Base-by-base conservation (phyloP, 2,113 vertebrate species). In the Dermatemys mawii region DNA sequence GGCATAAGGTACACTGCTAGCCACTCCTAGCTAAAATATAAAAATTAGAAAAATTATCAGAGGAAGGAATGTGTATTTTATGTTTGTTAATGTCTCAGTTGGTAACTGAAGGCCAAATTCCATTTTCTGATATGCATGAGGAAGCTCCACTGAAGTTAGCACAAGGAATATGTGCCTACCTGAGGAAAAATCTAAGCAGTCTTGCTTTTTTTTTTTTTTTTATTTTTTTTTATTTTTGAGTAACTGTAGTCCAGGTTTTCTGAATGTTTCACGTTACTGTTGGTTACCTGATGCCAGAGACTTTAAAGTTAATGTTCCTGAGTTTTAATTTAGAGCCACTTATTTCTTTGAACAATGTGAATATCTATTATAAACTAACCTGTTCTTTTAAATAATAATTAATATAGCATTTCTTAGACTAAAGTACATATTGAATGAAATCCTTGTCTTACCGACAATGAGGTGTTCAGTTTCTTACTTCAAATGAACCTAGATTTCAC, bases 271-370 rank as follows among this genome's bases (percentile, higher is more conserved):
- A 79, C n/a, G 46, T 85, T 49, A 89, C 84, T 84, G 86, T 29
- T 80, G 78, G 22, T 17, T 12, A 44, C 73, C 46, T 0, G 1
- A 48, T n/a, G n/a, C n/a, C n/a, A 4, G 5, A 14, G 38, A 81
- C 53, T 79, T 94, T 60, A 55, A 53, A 41, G 85, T 38, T 22
- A 92, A 11, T 21, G 76, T 50, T 67, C 11, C n/a, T 4, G 26
- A 41, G 2, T 21, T 90, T 86, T 90, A 57, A 14, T 48, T 80
- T 63, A 50, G 26, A 60, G n/a, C 16, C 73, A 32, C 93, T n/a
- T 76, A 24, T 55, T 80, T 2, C 38, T 93, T 83, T 93, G 6
- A 8, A 21, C 32, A 17, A 44, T 51, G 13, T 50, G 24, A 2
- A 8, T 27, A 2, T 6, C 48, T 11, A 3, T 67, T 81, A 88